phyloP scores from a whole-genome alignment of 2,797 vertebrate genomes.

The Eulemur rubriventer region DNA sequence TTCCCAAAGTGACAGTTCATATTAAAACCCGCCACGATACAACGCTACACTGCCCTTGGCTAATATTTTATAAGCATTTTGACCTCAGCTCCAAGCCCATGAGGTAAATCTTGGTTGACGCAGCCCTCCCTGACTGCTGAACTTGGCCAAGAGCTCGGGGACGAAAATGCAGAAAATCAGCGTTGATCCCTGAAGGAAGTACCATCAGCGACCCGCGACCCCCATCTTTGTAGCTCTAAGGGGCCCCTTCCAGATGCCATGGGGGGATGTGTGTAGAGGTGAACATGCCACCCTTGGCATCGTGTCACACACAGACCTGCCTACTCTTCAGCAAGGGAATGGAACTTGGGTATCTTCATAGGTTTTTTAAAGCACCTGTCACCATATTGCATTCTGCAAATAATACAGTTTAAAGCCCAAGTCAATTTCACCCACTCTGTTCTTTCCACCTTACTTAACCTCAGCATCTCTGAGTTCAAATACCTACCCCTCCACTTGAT shows the following conservation, averaged over 20 bases:
- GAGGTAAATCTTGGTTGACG: not conserved
- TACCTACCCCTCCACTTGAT: not conserved
- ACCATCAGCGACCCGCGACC: constrained; percentile 22
- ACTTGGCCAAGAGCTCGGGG: not conserved
- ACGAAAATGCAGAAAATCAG: constrained; percentile 59
- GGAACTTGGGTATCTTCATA: not conserved
- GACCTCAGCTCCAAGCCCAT: constrained; percentile 35
- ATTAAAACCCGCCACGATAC: constrained; percentile 52
- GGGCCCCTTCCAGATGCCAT: constrained; percentile 48
- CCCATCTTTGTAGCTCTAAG: constrained; percentile 61
- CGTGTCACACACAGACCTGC: not conserved
- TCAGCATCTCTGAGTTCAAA: not conserved
- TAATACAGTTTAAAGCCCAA: constrained; percentile 27
- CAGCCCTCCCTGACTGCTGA: constrained; percentile 6
- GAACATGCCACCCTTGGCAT: not conserved
- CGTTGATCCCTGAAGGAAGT: constrained; percentile 20
- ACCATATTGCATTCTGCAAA: constrained; percentile 60
- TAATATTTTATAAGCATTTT: constrained; percentile 42
- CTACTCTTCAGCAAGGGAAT: not conserved
- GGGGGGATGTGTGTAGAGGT: constrained; percentile 36
- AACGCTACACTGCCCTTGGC: not conserved
- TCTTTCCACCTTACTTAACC: not conserved
- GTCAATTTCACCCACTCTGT: not conserved
- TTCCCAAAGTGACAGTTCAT: constrained; percentile 68
- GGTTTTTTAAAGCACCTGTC: not conserved